A percentile compares a stretch with the other conserved stretches of the same genome.
Conservation (phyloP, 2,113 vertebrate genomes). For the Sciurus niger region DNA sequence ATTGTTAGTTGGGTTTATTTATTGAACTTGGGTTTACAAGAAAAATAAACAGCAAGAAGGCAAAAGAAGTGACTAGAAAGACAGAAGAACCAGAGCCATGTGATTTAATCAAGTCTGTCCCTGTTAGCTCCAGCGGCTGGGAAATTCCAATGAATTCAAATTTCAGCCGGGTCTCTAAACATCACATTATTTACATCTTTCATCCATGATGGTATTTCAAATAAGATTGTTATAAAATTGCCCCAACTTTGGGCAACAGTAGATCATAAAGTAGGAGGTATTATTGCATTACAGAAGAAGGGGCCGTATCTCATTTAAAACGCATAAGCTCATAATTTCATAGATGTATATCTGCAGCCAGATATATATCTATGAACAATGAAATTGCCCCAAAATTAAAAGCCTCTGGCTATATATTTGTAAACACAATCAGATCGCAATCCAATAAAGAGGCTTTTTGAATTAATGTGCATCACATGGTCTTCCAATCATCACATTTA, state of each 20-base stretch:
- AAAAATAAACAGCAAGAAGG: constrained; percentile 79
- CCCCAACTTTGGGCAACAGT: constrained; percentile 84
- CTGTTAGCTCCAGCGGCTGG: constrained; percentile 78
- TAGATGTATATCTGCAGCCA: constrained; percentile 90
- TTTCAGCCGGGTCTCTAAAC: constrained; percentile 85
- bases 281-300: constrained; percentile 89
- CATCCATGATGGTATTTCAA: constrained; percentile 88
- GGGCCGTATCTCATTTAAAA: constrained; percentile 91
- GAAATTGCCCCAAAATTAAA: constrained; percentile 94
- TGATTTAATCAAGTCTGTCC: constrained; percentile 82
- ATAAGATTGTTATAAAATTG: constrained; percentile 89
- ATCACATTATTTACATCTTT: constrained; percentile 89
- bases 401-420: constrained; percentile 92
- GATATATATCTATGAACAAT: constrained; percentile 91
- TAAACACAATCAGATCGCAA: constrained; percentile 93
- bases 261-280: constrained; percentile 87
- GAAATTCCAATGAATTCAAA: constrained; percentile 85
- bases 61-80: constrained; percentile 47
- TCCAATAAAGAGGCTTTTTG: constrained; percentile 91
- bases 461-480: constrained; percentile 89
- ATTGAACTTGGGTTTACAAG: constrained; percentile 72
- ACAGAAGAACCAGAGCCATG: not conserved
- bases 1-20: constrained; percentile 82
- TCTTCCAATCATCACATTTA: constrained; percentile 85
- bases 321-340: constrained; percentile 92